Base-by-base conservation (phyloP, 1,140 invertebrate species). In the Metaphire vulgaris region DNA sequence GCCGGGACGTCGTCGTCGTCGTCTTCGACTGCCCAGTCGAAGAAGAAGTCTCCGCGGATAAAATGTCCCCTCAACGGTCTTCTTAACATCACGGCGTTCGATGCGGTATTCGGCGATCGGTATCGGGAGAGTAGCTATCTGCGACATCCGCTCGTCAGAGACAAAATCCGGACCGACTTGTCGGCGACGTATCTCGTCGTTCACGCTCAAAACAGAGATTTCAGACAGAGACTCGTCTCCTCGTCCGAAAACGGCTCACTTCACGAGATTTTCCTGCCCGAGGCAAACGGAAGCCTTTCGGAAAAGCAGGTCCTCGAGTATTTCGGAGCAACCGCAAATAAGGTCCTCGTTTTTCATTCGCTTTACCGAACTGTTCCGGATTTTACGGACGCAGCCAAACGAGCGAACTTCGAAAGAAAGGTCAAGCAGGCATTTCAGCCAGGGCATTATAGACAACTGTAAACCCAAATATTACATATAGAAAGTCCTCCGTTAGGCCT, bases 71-170 rank as follows among this genome's bases (percentile, higher is more conserved):
- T 77, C 21, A 77, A 77, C 56, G 64, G 74, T n/a, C 16, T 76
- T 29, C 33, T 77, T 34, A 75, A 72, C 33, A 69, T 77, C n/a
- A 26, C 64, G 16, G 21, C 56, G 31, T 77, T 77, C 29, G 76
- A 77, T 26, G 32, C 15, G 15, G 31, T 30, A 26, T 77, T 77
- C 33, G n/a, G 26, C 14, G 29, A 34, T 1, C 28, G 70, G 28
- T 77, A 77, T 56, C 72, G 76, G 2, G 76, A 77, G 56, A 75
- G 70, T 68, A 67, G 66, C 0, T 77, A 75, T 29, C 66, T 77
- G 68, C 56, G 69, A 16, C 56, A 77, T 69, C 76, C 76, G 6
- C 28, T 41, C 2, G 72, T 77, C n/a, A 66, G 72, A 34, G 56
- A 65, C 2, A 33, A 64, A n/a, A 6, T 74, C 28, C 28, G 28